phyloP scores from a whole-genome alignment of 2,888 invertebrate species.

The Parascotia fuliginaria region DNA sequence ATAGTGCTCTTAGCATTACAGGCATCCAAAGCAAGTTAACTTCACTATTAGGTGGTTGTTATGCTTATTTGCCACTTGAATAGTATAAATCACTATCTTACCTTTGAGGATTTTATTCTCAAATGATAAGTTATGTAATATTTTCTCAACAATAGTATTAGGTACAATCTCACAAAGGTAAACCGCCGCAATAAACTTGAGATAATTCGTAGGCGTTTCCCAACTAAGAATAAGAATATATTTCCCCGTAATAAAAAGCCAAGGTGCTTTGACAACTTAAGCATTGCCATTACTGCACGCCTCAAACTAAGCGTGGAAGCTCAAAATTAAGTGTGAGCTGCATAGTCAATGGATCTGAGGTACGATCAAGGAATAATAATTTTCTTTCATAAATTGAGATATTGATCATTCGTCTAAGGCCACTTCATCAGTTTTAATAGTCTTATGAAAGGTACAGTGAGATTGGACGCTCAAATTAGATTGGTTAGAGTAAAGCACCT shows the following conservation, averaged over 20 bases:
- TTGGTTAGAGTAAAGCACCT: too few species aligned
- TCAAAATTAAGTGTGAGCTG: slow-evolving; percentile 41
- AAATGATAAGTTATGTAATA: too few species aligned
- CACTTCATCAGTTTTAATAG: background rate
- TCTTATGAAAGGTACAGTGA: too few species aligned
- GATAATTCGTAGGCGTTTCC: background rate
- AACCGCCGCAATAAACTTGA: background rate
- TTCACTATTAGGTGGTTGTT: too few species aligned
- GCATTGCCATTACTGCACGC: slow-evolving; percentile 33
- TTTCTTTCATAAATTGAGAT: slow-evolving; percentile 17
- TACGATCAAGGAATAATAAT: slow-evolving; percentile 37
- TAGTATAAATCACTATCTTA: too few species aligned
- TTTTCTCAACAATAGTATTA: too few species aligned
- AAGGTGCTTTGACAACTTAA: slow-evolving; percentile 28
- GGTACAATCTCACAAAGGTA: too few species aligned
- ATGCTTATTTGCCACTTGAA: too few species aligned
- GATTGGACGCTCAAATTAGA: too few species aligned
- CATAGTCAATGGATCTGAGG: slow-evolving; percentile 33
- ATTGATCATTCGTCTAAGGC: slow-evolving; percentile 10
- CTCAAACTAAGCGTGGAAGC: slow-evolving; percentile 24
- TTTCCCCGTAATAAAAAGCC: slow-evolving; percentile 20
- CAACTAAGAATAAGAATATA: slow-evolving; percentile 18
- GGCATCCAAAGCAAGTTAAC: too few species aligned
- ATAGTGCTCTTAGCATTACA: too few species aligned
- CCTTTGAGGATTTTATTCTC: too few species aligned